Conservation (phyloP, 1,140 invertebrate genomes). For the Pristionchus pacificus region DNA sequence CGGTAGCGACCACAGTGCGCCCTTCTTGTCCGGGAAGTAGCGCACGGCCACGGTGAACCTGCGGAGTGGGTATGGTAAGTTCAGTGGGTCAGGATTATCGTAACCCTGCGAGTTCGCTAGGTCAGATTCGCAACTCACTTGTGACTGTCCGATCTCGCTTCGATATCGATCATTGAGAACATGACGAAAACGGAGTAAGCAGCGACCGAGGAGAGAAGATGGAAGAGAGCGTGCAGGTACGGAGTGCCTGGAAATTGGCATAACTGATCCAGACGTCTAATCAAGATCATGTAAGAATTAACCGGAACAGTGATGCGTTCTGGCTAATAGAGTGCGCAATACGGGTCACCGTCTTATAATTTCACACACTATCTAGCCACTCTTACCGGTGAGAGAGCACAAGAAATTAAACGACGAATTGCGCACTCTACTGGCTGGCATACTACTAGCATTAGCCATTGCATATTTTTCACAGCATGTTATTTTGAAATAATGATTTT, state of each 20-base stretch:
- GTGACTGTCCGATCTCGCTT: constrained; percentile 39
- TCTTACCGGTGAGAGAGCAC: no score
- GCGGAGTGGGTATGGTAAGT: not conserved
- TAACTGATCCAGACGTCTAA: constrained; percentile 39
- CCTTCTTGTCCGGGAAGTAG: constrained; percentile 33
- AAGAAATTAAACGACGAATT: no score
- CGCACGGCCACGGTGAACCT: constrained; percentile 29
- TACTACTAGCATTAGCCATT: no score
- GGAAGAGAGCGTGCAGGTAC: constrained; percentile 53
- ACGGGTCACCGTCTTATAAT: no score
- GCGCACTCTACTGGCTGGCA: no score
- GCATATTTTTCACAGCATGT: no score
- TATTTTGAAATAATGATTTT: no score
- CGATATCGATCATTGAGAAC: constrained; percentile 54
- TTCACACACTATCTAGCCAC: no score
- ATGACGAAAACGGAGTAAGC: constrained; percentile 53
- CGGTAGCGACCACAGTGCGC: constrained; percentile 24
- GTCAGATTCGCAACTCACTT: not conserved
- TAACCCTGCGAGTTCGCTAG: not conserved
- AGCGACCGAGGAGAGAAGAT: constrained; percentile 44
- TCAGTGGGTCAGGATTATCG: not conserved
- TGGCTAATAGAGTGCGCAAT: no score
- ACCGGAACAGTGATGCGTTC: no score
- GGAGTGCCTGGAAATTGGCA: constrained; percentile 39
- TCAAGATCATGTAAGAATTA: no score